Conservation (phyloP, 2,888 invertebrate species). For the Troides oblongomaculatus region DNA sequence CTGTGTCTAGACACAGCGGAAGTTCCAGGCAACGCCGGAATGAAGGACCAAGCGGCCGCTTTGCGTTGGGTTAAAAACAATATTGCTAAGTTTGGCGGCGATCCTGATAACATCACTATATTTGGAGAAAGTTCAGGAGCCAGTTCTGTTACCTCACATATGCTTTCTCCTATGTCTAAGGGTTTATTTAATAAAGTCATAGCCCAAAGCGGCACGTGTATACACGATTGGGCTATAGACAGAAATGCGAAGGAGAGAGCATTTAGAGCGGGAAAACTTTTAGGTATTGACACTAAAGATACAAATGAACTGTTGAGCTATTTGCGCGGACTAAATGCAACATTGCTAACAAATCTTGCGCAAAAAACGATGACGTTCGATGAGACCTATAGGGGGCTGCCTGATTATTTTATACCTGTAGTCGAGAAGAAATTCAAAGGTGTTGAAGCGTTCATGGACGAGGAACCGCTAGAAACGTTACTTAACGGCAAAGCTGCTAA, state of each 20-base stretch:
- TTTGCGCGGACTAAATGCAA: conserved; percentile 47
- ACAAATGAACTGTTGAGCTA: conserved; percentile 46
- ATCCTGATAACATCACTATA: conserved; percentile 58
- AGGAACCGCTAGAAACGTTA: conserved; percentile 47
- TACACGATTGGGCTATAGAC: conserved; percentile 51
- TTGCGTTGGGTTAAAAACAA: conserved; percentile 57
- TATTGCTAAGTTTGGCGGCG: conserved; percentile 57
- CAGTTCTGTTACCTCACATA: conserved; percentile 56
- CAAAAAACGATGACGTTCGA: conserved; percentile 46
- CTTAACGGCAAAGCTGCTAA: conserved; percentile 43
- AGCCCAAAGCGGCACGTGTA: conserved; percentile 58
- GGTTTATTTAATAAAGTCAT: conserved; percentile 65
- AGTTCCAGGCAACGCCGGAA: conserved; percentile 62
- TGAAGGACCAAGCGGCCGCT: conserved; percentile 62
- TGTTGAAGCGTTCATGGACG: conserved; percentile 49
- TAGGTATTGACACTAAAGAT: conserved; percentile 54
- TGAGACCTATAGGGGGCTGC: conserved; percentile 49
- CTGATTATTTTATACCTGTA: conserved; percentile 54
- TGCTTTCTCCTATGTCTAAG: conserved; percentile 63
- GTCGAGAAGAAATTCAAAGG: conserved; percentile 51
- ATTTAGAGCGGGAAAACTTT: conserved; percentile 47
- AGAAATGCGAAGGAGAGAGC: conserved; percentile 48
- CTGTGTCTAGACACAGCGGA: conserved; percentile 52
- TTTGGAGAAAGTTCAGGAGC: conserved; percentile 70
- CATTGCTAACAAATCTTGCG: conserved; percentile 45